phyloP scores from a whole-genome alignment of 2,797 vertebrate species.

The Channa striata region DNA sequence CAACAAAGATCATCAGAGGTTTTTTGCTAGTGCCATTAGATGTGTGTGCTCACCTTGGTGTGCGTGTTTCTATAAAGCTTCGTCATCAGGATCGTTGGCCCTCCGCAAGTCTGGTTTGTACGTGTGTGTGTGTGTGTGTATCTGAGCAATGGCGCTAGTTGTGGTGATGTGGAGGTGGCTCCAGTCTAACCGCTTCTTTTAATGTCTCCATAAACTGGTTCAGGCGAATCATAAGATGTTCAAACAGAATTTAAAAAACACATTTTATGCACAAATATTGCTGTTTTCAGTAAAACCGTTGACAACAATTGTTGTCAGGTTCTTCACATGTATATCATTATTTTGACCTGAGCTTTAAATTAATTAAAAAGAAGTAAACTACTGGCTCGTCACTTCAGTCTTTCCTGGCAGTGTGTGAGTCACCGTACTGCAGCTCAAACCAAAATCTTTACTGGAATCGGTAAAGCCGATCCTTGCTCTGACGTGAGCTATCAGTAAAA shows the following conservation, averaged over 20 bases:
- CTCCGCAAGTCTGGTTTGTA: not conserved
- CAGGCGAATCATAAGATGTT: conserved; percentile 42
- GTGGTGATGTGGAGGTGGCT: conserved; percentile 18
- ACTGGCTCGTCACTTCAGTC: conserved; percentile 31
- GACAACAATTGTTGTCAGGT: conserved; percentile 15
- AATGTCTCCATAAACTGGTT: conserved; percentile 43
- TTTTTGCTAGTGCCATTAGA: conserved; percentile 63
- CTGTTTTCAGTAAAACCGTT: conserved; percentile 19
- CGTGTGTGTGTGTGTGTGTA: conserved; percentile 13
- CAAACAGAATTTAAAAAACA: conserved; percentile 13
- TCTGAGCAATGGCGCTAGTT: conserved; percentile 2
- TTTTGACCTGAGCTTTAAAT: conserved; percentile 1
- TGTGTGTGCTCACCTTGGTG: conserved; percentile 43
- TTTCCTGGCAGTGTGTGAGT: conserved; percentile 70
- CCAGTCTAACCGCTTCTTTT: conserved; percentile 29
- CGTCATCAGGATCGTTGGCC: conserved; percentile 34
- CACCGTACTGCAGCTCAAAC: conserved; percentile 35
- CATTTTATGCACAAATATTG: conserved; percentile 9
- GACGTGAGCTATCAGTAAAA: conserved; percentile 49
- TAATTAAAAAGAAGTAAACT: conserved; percentile 32
- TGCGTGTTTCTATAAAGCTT: conserved; percentile 24
- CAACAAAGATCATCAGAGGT: conserved; percentile 71
- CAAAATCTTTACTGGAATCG: conserved; percentile 64
- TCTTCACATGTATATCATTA: conserved; percentile 11
- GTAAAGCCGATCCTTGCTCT: conserved; percentile 35